Evolutionary conservation across 2,113 vertebrate species (phyloP), one percentile per base, ranked within the genome.

Genomic region (Tupaia tana): DNA sequence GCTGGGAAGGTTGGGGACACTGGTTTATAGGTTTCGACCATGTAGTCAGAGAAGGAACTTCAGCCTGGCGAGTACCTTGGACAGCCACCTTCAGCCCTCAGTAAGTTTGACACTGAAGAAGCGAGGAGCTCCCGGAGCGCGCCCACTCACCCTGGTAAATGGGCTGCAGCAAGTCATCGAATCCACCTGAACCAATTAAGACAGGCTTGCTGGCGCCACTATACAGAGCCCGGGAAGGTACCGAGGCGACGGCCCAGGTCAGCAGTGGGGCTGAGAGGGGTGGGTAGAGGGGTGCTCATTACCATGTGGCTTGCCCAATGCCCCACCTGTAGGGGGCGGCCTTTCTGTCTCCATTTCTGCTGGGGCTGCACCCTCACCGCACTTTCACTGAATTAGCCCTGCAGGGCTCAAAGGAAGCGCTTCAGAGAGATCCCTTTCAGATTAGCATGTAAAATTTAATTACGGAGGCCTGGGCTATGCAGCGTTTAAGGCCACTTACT

Each of bases 381-480:
- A 0, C 19, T 66, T 82, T 86, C 58, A 2, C 52, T 19, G 71
- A 84, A 75, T 94, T 59, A 88, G 77, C 63, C 85, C 85, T 43
- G 85, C 56, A 19, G 83, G 79, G 89, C 86, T 87, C 94, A 64
- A 3, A 83, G 80, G 89, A 93, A 95, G 71, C 1, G 6, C 93
- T 91, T 96, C 80, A 74, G 74, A 93, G 93, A 93, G 93, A 96
- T 66, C 78, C 89, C 9, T 10, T 90, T 93, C 84, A 71, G 95
- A 98, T 94, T 94, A 96, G 96, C 61, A 56, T 90, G 90, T 91
- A 95, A 77, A 89, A 97, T 95, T 95, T 97, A 97, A 97, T 97
- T 93, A 94, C 2, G 27, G 95, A 92, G 90, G 88, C 80, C 95
- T 54, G 31, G 86, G 95, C 87, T 63, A 29, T 70, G 6, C 66